phyloP scores from a whole-genome alignment of 30 jellyfish, hydroid and myxozoan species.

The Aurelia sp. region DNA sequence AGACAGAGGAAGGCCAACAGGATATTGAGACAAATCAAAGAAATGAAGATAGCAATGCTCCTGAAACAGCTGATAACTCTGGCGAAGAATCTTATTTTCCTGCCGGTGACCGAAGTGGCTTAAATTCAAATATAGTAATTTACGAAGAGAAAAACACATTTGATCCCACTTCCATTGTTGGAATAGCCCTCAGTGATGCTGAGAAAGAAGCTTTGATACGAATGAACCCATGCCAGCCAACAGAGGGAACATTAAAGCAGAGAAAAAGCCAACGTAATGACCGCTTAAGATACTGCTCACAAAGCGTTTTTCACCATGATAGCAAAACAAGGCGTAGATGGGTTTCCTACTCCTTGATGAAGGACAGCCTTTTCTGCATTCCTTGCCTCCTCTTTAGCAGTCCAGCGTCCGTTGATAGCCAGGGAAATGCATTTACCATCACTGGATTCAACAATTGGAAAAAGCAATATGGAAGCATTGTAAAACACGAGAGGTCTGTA shows the following conservation, averaged over 20 bases:
- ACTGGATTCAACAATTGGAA: slow-evolving; percentile 65
- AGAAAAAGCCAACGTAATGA: slow-evolving; percentile 32
- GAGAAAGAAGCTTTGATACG: slow-evolving; percentile 45
- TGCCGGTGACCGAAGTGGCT: slow-evolving; percentile 40
- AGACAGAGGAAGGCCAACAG: slow-evolving; percentile 52
- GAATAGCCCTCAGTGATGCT: slow-evolving; percentile 49
- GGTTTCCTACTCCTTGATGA: slow-evolving; percentile 55
- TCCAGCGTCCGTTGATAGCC: slow-evolving; percentile 45
- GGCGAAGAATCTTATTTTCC: slow-evolving; percentile 42
- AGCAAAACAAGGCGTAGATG: slow-evolving; percentile 58
- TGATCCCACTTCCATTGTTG: slow-evolving; percentile 60
- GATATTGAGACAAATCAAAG: slow-evolving; percentile 44
- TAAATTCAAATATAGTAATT: slow-evolving; percentile 34
- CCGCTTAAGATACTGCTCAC: slow-evolving; percentile 36
- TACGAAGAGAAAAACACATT: slow-evolving; percentile 47
- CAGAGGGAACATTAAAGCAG: slow-evolving; percentile 46
- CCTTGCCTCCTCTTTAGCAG: slow-evolving; percentile 51
- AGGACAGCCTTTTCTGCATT: slow-evolving; percentile 53
- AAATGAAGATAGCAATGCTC: slow-evolving; percentile 39
- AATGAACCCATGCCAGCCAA: slow-evolving; percentile 58
- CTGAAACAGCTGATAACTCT: slow-evolving; percentile 47
- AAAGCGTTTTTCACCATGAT: slow-evolving; percentile 47
- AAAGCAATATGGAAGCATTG: slow-evolving; percentile 67
- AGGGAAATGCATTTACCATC: slow-evolving; percentile 54
- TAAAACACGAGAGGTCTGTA: slow-evolving; percentile 60